Conservation (phyloP, 2,888 invertebrate genomes). For the Chironomus riparius region DNA sequence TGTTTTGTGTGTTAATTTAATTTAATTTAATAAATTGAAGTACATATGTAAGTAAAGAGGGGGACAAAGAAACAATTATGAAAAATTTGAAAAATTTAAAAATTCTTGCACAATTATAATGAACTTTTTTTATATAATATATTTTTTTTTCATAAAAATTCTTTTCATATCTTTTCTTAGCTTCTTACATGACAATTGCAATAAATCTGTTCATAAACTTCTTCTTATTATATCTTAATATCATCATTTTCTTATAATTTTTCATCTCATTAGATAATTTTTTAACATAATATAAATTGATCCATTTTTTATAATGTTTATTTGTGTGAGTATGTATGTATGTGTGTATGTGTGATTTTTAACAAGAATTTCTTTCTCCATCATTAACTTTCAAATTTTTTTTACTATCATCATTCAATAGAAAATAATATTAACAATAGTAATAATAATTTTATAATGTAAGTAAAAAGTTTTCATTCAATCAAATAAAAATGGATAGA, state of each 20-base stretch:
- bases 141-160: neutral
- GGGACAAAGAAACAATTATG: conserved; percentile 3
- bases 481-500: too few species aligned
- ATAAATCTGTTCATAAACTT: neutral
- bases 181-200: neutral
- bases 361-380: neutral
- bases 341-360: neutral
- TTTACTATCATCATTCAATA: neutral
- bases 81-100: neutral
- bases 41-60: neutral
- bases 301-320: neutral
- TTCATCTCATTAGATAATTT: neutral
- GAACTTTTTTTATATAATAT: neutral
- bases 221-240: neutral
- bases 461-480: too few species aligned
- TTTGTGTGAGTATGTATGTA: neutral
- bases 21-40: neutral
- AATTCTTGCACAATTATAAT: neutral
- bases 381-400: neutral
- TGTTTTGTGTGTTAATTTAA: neutral
- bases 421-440: too few species aligned
- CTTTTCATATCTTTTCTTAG: neutral
- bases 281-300: neutral
- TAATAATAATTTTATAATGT: too few species aligned
- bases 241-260: neutral